phyloP scores from a whole-genome alignment of 2,888 invertebrate genomes.

The Dorcus parallelipipedus region DNA sequence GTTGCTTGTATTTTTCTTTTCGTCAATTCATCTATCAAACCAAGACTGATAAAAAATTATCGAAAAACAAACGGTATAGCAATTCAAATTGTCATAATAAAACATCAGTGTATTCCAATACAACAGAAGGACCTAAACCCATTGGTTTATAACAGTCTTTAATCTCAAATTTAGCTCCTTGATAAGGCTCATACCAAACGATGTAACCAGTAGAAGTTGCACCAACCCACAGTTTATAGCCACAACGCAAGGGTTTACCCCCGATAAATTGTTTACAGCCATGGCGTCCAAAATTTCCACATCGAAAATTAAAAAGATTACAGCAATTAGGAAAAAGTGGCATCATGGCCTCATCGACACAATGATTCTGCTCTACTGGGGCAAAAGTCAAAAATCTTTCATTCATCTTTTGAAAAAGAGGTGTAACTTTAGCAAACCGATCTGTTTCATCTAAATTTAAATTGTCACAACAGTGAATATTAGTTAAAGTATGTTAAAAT shows the following conservation, averaged over 20 bases:
- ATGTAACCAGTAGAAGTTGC: slow-evolving; percentile 28
- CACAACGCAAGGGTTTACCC: slow-evolving; percentile 32
- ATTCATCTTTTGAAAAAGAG: slow-evolving; percentile 25
- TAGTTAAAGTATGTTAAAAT: slow-evolving; percentile 28
- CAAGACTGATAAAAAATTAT: slow-evolving; percentile 20
- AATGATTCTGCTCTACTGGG: slow-evolving; percentile 11
- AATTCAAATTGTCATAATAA: neutral
- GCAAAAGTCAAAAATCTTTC: slow-evolving; percentile 26
- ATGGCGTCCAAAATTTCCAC: slow-evolving; percentile 39
- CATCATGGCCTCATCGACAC: slow-evolving; percentile 19
- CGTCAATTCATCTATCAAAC: slow-evolving; percentile 6
- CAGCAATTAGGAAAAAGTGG: no score
- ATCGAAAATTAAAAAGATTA: no score
- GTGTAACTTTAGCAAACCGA: no score
- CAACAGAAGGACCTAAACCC: slow-evolving; percentile 18
- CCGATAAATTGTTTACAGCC: slow-evolving; percentile 35
- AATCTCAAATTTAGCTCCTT: slow-evolving; percentile 25
- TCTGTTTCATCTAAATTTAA: slow-evolving; percentile 23
- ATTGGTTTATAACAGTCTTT: slow-evolving; percentile 18
- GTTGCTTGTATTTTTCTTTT: slow-evolving; percentile 10
- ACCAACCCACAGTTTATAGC: slow-evolving; percentile 35
- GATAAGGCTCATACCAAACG: slow-evolving; percentile 32
- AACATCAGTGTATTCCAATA: slow-evolving; percentile 4
- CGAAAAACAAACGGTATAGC: slow-evolving; percentile 13
- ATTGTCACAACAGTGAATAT: slow-evolving; percentile 33